phyloP scores from a whole-genome alignment of 2,113 vertebrate genomes.

The Chauna torquata region DNA sequence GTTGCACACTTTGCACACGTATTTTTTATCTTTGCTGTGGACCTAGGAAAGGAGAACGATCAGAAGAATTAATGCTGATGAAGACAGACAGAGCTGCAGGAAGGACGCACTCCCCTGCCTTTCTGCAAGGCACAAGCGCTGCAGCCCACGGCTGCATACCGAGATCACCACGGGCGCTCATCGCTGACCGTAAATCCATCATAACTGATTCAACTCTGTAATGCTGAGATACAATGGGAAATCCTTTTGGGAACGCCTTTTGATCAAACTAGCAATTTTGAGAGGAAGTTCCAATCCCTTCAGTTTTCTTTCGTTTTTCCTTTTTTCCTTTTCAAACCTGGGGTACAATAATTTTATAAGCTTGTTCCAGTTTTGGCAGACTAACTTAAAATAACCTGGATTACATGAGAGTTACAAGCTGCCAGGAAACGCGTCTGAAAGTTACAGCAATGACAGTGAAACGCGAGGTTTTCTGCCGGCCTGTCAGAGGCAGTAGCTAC shows the following conservation, averaged over 20 bases:
- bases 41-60: slow-evolving; percentile 75
- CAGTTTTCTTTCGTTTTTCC: not conserved
- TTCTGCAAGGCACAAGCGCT: not conserved
- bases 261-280: not conserved
- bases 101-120: fast-evolving
- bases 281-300: not conserved
- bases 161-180: fast-evolving
- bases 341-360: too few relatives aligned
- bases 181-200: not conserved
- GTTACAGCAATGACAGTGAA: not conserved
- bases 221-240: not conserved
- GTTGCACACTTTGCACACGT: slow-evolving; percentile 97
- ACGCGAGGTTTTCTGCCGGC: not conserved
- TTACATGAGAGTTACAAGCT: not conserved
- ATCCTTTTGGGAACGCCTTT: not conserved
- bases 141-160: fast-evolving
- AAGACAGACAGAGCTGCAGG: not conserved
- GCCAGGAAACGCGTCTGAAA: not conserved
- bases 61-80: fast-evolving
- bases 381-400: not conserved
- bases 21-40: slow-evolving; percentile 99
- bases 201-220: fast-evolving
- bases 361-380: not conserved
- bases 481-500: not conserved
- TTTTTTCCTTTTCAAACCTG: not conserved